Base-by-base conservation (phyloP, 2,797 vertebrate species). In the Sebastes kiyomatsui region DNA sequence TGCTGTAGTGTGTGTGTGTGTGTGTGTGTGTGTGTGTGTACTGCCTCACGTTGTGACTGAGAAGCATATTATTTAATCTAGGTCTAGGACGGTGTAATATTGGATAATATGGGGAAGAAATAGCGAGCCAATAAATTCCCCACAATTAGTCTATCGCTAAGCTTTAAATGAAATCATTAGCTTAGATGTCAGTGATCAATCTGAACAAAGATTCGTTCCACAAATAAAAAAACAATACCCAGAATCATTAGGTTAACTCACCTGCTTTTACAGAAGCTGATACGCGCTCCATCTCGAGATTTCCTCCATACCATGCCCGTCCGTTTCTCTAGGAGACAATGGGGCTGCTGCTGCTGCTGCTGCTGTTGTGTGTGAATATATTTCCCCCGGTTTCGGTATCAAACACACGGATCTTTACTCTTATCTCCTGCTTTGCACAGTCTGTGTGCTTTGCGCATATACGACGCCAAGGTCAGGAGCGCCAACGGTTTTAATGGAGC, bases 391-490 rank as follows among this genome's bases (percentile, higher is more conserved):
- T 71, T 82, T 89, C 77, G 3, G 58, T 84, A 91, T 90, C 89
- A 88, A 80, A 89, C 80, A 60, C 87, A 52, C 80, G 55, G 89
- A 90, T 93, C 90, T 93, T 72, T 73, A 80, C 90, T 94, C 89
- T 85, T 90, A 92, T 93, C 91, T 91, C 83, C 91, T 90, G 90
- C 93, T 93, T 92, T 85, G 88, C 90, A 83, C 89, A 75, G 91
- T 85, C 90, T 92, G 92, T 93, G 92, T 90, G 93, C 91, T 92
- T 87, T 94, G 94, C 95, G 95, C 94, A 95, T 95, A 95, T 94
- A 93, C 95, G 94, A 94, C 94, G 93, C 93, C 95, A 96, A 96
- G 95, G 95, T 96, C 95, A 96, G 95, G 93, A 95, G 94, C 95
- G 93, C 94, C 95, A 94, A 92, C 92, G 94, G 88, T 93, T 93